Evolutionary conservation across 35 echinoderm and acorn worm genomes (phyloP).

Genomic region (Apostichopus californicus): DNA sequence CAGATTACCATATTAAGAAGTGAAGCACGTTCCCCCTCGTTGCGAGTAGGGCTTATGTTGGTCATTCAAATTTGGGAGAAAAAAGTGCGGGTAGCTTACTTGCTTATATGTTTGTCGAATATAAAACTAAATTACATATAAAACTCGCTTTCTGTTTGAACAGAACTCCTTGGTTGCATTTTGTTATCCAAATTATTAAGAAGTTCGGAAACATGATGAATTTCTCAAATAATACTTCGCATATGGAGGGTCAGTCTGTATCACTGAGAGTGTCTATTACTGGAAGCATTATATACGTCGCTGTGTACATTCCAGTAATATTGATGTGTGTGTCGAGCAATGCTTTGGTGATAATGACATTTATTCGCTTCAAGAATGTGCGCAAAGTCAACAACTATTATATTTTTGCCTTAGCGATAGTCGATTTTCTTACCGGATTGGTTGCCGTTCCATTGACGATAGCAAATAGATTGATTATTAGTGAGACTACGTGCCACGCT

Average conservation of each 20-base stretch:
- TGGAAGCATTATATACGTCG: not conserved
- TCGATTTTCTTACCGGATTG: not conserved
- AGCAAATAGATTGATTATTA: not conserved
- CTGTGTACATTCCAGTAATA: not conserved
- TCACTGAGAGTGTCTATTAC: not conserved
- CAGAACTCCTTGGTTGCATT: no score
- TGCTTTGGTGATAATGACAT: not conserved
- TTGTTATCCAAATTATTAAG: no score
- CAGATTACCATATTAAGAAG: no score
- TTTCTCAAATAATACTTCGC: not conserved
- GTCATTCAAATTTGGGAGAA: no score
- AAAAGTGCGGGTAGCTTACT: no score
- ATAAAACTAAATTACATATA: no score
- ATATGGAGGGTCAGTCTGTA: not conserved
- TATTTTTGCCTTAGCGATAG: constrained; percentile 4
- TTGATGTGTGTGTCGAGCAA: not conserved
- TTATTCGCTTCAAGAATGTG: not conserved
- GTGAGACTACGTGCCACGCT: not conserved
- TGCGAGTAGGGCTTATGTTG: no score
- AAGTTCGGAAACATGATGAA: not conserved
- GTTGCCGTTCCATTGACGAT: not conserved
- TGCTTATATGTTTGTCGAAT: no score
- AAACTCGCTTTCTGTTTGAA: no score
- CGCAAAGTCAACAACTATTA: constrained; percentile 27
- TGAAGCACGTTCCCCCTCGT: no score